Percentiles rank a stretch among this genome's conserved stretches.
Conservation (phyloP, 2,888 invertebrate genomes). For the Pasiphila rectangulata region DNA sequence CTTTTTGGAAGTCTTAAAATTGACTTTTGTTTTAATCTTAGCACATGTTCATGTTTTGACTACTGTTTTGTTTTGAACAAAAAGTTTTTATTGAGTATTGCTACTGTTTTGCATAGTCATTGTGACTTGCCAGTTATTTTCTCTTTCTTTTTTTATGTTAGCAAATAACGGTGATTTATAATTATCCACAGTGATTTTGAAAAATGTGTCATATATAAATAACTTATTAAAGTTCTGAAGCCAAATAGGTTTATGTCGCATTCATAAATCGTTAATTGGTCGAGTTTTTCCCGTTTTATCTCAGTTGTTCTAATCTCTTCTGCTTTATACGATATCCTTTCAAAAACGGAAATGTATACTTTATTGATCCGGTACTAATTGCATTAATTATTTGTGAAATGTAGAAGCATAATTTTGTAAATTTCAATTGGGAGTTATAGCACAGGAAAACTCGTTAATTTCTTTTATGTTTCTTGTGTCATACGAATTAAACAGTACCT, state of each 20-base stretch:
- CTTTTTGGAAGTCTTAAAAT: conserved; percentile 39
- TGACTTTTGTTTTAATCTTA: conserved; percentile 40
- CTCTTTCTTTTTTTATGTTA: not conserved
- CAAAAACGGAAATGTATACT: conserved; percentile 27
- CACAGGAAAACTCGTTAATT: conserved; percentile 4
- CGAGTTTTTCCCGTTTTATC: conserved; percentile 17
- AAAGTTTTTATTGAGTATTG: conserved; percentile 38
- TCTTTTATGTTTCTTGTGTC: not conserved
- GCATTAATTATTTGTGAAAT: conserved; percentile 24
- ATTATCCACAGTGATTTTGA: no score
- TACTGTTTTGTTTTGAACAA: conserved; percentile 51
- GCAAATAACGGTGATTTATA: not conserved
- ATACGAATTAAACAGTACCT: not conserved
- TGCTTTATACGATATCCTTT: conserved; percentile 27
- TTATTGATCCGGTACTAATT: conserved; percentile 28
- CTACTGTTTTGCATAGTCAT: conserved; percentile 25
- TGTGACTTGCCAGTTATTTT: not conserved
- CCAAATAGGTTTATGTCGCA: conserved; percentile 5
- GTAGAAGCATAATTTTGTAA: conserved; percentile 8
- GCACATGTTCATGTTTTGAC: conserved; percentile 64
- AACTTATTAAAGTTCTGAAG: not conserved
- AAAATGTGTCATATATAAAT: not conserved
- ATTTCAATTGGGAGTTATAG: not conserved
- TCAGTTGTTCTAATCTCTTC: conserved; percentile 15
- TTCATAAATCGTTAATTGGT: conserved; percentile 17